phyloP scores from a whole-genome alignment of 2,113 vertebrate genomes.

The Clarias magur region DNA sequence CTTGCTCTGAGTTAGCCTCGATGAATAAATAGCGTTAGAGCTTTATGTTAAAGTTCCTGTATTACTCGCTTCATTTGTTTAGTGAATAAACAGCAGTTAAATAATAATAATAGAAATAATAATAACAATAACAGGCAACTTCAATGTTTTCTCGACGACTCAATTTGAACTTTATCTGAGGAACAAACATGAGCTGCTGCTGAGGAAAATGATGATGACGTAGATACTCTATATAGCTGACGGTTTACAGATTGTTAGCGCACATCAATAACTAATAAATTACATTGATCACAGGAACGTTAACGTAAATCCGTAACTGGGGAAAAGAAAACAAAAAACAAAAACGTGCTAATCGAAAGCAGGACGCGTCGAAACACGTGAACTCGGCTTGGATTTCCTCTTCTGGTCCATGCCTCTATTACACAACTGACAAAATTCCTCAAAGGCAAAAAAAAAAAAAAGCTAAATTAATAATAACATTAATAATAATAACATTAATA shows the following conservation, averaged over 20 bases:
- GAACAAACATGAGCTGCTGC: not conserved
- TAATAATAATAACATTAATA: not conserved
- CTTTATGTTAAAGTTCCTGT: not conserved
- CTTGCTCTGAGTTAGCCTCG: not conserved
- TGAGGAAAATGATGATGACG: not conserved
- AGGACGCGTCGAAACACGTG: not conserved
- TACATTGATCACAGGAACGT: not conserved
- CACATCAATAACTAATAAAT: too few species aligned
- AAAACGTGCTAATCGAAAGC: not conserved
- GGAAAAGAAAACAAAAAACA: not conserved
- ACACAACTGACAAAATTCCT: conserved; percentile 66
- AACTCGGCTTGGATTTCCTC: not conserved
- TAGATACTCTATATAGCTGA: not conserved
- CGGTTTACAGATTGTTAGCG: not conserved
- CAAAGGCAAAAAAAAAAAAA: conserved; percentile 10
- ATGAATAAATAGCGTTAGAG: conserved; percentile 10
- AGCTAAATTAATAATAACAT: conserved; percentile 19
- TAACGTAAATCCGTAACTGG: not conserved
- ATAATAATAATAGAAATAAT: too few species aligned
- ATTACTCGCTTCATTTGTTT: too few species aligned
- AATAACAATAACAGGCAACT: too few species aligned
- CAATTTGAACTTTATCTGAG: not conserved
- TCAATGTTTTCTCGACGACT: too few species aligned
- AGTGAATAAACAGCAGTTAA: not conserved
- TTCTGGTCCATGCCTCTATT: conserved; percentile 58